A percentile compares a stretch with the other conserved stretches of the same genome.
Conservation (phyloP, 2,113 vertebrate genomes). For the Coregonus clupeaformis region DNA sequence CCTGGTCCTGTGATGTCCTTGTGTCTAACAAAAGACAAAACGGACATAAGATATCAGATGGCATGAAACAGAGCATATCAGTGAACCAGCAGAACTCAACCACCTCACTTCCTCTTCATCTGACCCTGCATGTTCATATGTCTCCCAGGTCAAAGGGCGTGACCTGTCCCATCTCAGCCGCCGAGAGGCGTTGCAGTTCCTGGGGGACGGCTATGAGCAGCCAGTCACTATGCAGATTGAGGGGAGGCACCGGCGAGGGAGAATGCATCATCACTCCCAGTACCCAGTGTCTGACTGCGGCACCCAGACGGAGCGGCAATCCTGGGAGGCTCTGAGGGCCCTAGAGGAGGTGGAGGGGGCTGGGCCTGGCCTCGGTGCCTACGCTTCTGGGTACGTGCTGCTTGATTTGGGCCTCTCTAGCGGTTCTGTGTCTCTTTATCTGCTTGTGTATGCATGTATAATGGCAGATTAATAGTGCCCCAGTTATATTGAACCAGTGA, state of each 20-base stretch:
- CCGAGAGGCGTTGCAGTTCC: background rate
- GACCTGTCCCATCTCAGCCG: background rate
- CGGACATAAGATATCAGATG: no score
- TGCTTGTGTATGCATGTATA: background rate
- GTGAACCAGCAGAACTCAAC: no score
- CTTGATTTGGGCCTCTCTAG: background rate
- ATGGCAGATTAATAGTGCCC: background rate
- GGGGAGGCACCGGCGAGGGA: background rate
- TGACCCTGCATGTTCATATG: background rate
- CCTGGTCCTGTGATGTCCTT: no score
- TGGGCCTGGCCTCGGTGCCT: background rate
- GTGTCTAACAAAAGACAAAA: no score
- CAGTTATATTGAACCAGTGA: background rate
- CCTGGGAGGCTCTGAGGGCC: constrained; percentile 1
- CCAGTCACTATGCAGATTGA: constrained; percentile 17
- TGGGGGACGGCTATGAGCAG: background rate
- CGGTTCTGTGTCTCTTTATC: no score
- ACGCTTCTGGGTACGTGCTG: background rate
- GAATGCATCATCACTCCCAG: background rate
- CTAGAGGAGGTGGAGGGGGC: constrained; percentile 1
- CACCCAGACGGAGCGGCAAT: constrained; percentile 6
- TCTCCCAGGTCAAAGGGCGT: background rate
- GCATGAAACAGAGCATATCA: no score
- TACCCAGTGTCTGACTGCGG: constrained; percentile 6
- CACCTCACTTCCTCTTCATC: background rate